phyloP scores from a whole-genome alignment of 2,113 vertebrate genomes.

The Marmota flaviventris region DNA sequence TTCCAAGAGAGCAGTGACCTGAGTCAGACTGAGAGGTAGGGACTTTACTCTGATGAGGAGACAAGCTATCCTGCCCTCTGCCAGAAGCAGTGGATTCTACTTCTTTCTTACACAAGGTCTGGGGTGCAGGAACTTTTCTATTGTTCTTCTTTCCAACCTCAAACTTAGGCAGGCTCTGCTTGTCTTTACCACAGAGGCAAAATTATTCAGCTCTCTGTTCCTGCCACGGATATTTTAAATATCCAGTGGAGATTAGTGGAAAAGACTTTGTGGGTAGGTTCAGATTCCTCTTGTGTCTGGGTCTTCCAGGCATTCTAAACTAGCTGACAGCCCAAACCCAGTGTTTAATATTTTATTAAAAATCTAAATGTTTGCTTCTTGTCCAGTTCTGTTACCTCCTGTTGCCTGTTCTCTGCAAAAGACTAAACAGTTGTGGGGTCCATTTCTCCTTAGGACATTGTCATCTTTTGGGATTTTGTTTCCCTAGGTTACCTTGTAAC shows the following conservation, averaged over 20 bases:
- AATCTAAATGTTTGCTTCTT: neutral
- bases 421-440: neutral
- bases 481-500: neutral
- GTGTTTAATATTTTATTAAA: conserved; percentile 18
- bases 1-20: neutral
- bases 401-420: neutral
- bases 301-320: neutral
- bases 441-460: neutral
- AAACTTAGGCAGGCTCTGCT: neutral
- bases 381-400: neutral
- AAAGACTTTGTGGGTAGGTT: neutral
- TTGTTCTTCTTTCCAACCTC: neutral
- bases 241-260: neutral
- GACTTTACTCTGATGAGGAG: neutral
- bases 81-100: neutral
- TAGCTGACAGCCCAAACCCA: neutral
- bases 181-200: neutral
- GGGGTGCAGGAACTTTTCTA: neutral
- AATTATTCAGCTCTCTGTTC: neutral
- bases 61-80: neutral
- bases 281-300: neutral
- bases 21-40: neutral
- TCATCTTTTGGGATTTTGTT: conserved; percentile 22
- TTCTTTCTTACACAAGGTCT: neutral
- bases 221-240: neutral